phyloP scores from a whole-genome alignment of 2,113 vertebrate species.

The Aramus guarauna region DNA sequence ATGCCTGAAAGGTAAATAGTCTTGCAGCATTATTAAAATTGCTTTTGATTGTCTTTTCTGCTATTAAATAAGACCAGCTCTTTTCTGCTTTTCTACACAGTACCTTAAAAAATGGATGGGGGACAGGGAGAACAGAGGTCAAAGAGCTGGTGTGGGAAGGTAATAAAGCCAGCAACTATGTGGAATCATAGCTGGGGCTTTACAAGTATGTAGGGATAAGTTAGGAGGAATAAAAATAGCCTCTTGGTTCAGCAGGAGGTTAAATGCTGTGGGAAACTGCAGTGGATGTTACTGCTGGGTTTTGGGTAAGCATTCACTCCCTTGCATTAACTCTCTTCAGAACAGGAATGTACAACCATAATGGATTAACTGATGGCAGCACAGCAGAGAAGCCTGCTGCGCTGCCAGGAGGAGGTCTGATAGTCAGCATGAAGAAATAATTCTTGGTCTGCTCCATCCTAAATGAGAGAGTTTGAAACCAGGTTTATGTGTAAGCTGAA shows the following conservation, averaged over 20 bases:
- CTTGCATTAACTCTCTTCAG: not conserved
- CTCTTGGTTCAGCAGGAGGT: not conserved
- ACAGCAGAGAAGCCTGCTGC: not conserved
- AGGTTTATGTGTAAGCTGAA: not conserved
- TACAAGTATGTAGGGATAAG: not conserved
- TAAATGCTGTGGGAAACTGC: not conserved
- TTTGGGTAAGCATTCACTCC: not conserved
- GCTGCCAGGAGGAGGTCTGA: not conserved
- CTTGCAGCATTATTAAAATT: slow-evolving; percentile 1
- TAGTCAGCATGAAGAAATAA: not conserved
- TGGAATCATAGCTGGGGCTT: not conserved
- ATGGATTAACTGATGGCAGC: slow-evolving; percentile 15
- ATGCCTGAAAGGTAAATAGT: slow-evolving; percentile 72
- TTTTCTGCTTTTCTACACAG: not conserved
- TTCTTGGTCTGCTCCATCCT: not conserved
- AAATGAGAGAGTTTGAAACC: not conserved
- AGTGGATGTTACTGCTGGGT: not conserved
- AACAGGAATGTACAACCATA: not conserved
- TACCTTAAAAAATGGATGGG: not conserved
- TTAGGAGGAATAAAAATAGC: not conserved
- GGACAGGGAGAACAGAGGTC: not conserved
- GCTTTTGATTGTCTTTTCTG: not conserved
- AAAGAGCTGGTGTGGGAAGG: not conserved
- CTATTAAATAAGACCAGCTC: not conserved
- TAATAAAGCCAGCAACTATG: not conserved